phyloP scores from a whole-genome alignment of 2,888 invertebrate genomes.

The Drosophila greeni region DNA sequence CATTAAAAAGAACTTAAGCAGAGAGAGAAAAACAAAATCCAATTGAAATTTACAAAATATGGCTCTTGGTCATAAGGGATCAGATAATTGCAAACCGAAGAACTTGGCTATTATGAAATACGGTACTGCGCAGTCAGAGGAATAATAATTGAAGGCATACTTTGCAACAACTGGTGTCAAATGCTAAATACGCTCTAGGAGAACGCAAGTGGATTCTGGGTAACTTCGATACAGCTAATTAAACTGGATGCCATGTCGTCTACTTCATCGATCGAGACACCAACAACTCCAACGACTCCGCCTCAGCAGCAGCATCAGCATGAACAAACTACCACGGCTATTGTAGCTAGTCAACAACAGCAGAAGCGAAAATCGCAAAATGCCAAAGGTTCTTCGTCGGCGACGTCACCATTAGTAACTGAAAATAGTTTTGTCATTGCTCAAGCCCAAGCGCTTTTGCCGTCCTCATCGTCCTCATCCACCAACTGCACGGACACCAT shows the following conservation, averaged over 20 bases:
- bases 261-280: slow-evolving; percentile 37
- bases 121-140: slow-evolving; percentile 9
- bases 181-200: background rate
- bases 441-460: slow-evolving; percentile 16
- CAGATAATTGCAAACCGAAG: background rate
- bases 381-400: slow-evolving; percentile 31
- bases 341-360: slow-evolving; percentile 37
- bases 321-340: slow-evolving; percentile 23
- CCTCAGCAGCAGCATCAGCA: slow-evolving; percentile 24
- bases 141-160: background rate
- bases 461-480: slow-evolving; percentile 34
- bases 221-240: background rate
- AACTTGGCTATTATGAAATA: slow-evolving; percentile 14
- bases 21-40: background rate
- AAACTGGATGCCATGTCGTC: slow-evolving; percentile 32
- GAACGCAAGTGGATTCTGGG: background rate
- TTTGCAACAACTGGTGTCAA: slow-evolving; percentile 6
- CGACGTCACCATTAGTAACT: slow-evolving; percentile 24
- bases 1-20: background rate
- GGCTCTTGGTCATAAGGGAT: slow-evolving; percentile 2
- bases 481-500: slow-evolving; percentile 43
- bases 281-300: slow-evolving; percentile 31
- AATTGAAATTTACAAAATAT: background rate
- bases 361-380: slow-evolving; percentile 29
- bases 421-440: slow-evolving; percentile 14